These are phyloP conservation scores for Zaprionus africanus DNA, from an alignment of 1,140 invertebrate species.

Conservation along the genomic window DNA sequence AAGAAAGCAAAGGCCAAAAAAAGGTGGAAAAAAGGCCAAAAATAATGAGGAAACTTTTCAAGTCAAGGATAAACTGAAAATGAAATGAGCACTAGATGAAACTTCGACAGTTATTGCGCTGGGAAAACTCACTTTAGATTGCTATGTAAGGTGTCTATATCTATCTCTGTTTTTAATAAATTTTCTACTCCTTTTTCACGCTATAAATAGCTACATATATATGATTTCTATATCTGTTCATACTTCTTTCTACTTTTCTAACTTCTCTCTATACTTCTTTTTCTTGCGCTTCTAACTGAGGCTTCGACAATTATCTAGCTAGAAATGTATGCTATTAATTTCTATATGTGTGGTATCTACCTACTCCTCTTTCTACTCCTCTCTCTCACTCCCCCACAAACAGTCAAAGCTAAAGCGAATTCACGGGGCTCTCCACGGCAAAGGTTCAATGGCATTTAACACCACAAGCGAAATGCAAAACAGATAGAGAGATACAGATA, in stretches of 20 bases:
- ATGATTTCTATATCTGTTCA: no score
- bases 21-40: background rate
- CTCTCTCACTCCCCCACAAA: background rate
- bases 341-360: background rate
- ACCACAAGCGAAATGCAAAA: constrained; percentile 38
- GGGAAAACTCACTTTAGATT: background rate
- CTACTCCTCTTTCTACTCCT: background rate
- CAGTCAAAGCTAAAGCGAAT: constrained; percentile 14
- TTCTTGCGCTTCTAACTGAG: no score
- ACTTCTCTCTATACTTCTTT: no score
- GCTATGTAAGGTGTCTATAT: background rate
- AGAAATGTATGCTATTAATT: no score
- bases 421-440: constrained; percentile 11
- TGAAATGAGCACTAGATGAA: background rate
- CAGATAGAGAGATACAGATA: constrained; percentile 12
- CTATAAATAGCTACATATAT: no score
- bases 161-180: background rate
- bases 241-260: no score
- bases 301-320: no score
- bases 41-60: background rate
- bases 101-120: background rate
- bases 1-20: background rate
- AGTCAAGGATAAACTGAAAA: background rate
- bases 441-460: constrained; percentile 53
- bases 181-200: background rate